Percentiles rank a stretch among this genome's conserved stretches.
These are phyloP conservation scores for Drosophila equinoxialis DNA, from an alignment of 1,140 invertebrate species.

Conservation along the genomic window DNA sequence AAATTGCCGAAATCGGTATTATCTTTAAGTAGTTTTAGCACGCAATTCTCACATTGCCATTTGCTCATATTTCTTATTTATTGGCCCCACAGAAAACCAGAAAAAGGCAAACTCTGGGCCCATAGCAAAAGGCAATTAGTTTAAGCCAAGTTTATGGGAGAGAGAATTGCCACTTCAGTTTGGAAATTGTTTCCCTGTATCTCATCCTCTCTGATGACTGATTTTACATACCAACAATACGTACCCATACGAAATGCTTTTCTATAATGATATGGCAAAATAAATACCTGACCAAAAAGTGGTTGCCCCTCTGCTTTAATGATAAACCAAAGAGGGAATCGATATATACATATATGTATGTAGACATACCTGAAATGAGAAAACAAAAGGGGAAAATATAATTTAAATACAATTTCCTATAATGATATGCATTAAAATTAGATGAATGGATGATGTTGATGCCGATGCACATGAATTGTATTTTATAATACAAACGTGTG, in stretches of 20 bases:
- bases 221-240: no score
- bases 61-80: conserved; percentile 47
- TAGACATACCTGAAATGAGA: conserved; percentile 38
- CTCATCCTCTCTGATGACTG: not conserved
- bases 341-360: not conserved
- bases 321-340: not conserved
- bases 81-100: not conserved
- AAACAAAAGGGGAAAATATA: conserved; percentile 27
- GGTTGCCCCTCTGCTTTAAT: not conserved
- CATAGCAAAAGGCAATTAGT: conserved; percentile 58
- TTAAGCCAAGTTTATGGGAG: conserved; percentile 28
- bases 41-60: conserved; percentile 65
- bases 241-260: not conserved
- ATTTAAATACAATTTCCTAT: conserved; percentile 56
- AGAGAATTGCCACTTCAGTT: conserved; percentile 1
- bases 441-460: conserved; percentile 1
- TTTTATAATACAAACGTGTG: not conserved
- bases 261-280: conserved; percentile 8
- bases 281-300: conserved; percentile 1
- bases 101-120: not conserved
- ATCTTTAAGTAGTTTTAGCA: conserved; percentile 62
- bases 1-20: conserved; percentile 53
- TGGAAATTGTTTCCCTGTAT: not conserved
- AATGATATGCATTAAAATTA: conserved; percentile 43
- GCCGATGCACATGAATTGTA: conserved; percentile 7